Evolutionary conservation across 2,113 vertebrate species (phyloP), one percentile per base, ranked within the genome.

Genomic region (Eptesicus fuscus): DNA sequence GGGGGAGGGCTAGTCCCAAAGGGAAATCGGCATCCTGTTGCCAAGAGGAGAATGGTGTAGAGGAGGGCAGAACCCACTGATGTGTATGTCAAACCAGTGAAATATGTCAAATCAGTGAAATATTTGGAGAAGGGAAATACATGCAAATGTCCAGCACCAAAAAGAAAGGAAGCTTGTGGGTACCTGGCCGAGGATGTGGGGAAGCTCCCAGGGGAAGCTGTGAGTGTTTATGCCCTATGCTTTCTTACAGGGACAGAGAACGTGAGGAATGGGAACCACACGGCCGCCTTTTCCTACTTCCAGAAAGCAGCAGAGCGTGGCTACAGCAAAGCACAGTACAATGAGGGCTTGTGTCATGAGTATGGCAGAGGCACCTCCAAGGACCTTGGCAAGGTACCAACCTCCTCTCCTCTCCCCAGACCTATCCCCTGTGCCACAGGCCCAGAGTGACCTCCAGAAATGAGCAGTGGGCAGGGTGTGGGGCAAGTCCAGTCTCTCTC

Each of bases 281-380:
- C 90, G 1, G 93, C 97, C 17, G 99, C 99, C 30, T 99, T 99
- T 85, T 96, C 97, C 87, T 99, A 99, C 97, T 99, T 99, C 97
- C 97, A 98, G n/a, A 98, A 98, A 96, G 99, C 99, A 4, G 99
- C 99, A 22, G 98, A 98, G 59, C 99, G 97, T 3, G 98, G 99
- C 85, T 99, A 99, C 98, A 98, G 96, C 97, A 99, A 99, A 97
- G 99, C 99, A 59, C 99, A 99, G 97, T 99, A 99, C 98, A 99
- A 99, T 0, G 92, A 98, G 0, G 99, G 98, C 1, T 98, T 99
- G 95, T 99, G 99, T 98, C 99, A 99, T 0, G 99, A 99, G 98
- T 98, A 98, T 14, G 99, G 99, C 88, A 98, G 98, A 97, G 99
- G 99, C 93, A 99, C 99, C 0, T 28, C 83, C 7, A 98, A 97